phyloP scores from a whole-genome alignment of 2,113 vertebrate species.

The Poeciliopsis prolifica region DNA sequence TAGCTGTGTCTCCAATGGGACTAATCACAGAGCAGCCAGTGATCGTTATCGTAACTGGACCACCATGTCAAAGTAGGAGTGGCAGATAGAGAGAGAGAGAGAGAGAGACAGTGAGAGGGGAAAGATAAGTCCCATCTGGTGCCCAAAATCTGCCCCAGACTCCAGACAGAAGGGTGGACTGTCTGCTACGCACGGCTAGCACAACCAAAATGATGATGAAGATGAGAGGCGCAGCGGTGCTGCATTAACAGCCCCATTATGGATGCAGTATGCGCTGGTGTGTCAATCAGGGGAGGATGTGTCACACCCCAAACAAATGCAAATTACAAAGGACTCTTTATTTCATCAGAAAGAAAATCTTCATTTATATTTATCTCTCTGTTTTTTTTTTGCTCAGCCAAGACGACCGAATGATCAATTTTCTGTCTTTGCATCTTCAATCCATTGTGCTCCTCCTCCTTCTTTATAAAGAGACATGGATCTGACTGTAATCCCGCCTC shows the following conservation, averaged over 20 bases:
- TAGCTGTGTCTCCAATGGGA: slow-evolving; percentile 38
- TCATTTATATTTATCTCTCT: neutral
- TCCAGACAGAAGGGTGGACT: slow-evolving; percentile 45
- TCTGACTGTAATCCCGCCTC: slow-evolving; percentile 77
- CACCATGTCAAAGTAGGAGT: slow-evolving; percentile 58
- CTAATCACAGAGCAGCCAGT: slow-evolving; percentile 38
- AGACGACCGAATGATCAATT: slow-evolving; percentile 28
- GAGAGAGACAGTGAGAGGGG: slow-evolving; percentile 19
- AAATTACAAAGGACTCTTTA: neutral
- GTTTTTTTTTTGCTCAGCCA: neutral
- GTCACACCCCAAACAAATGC: neutral
- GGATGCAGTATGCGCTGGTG: slow-evolving; percentile 15
- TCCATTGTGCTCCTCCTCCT: slow-evolving; percentile 51
- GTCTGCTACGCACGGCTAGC: slow-evolving; percentile 38
- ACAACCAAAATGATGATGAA: slow-evolving; percentile 21
- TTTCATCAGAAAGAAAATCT: neutral
- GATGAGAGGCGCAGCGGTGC: slow-evolving; percentile 25
- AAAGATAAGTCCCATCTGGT: slow-evolving; percentile 70
- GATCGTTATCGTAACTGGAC: slow-evolving; percentile 71
- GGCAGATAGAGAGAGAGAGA: slow-evolving; percentile 17
- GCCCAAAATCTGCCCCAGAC: slow-evolving; percentile 70
- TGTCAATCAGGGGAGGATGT: slow-evolving; percentile 17
- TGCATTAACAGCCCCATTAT: slow-evolving; percentile 27
- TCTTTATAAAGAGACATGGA: slow-evolving; percentile 67
- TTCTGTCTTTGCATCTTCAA: slow-evolving; percentile 61